Evolutionary conservation across 2,113 vertebrate species (phyloP).

Genomic region (Mirza zaza): DNA sequence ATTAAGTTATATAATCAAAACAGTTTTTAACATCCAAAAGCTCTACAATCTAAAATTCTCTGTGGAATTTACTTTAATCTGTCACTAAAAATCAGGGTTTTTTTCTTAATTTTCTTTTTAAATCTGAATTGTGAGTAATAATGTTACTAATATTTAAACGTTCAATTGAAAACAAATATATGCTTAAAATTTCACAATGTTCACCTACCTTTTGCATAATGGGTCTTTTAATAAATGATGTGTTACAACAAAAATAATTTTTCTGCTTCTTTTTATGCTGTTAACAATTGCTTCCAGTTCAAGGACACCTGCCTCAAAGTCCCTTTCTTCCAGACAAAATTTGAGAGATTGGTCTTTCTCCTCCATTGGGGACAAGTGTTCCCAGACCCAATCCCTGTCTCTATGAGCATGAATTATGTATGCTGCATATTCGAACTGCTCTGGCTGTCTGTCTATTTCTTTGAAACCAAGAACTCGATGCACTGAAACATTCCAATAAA

Average conservation of each 20-base stretch:
- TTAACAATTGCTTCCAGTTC: conserved; percentile 88
- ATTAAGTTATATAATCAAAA: not conserved
- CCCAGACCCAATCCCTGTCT: conserved; percentile 90
- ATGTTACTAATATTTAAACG: not conserved
- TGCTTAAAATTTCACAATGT: not conserved
- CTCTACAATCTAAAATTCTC: not conserved
- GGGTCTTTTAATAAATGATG: conserved; percentile 91
- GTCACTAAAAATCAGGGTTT: not conserved
- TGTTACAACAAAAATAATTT: conserved; percentile 94
- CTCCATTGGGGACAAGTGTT: conserved; percentile 88
- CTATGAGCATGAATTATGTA: conserved; percentile 90
- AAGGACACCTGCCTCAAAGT: conserved; percentile 88
- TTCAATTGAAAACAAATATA: not conserved
- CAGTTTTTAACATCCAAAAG: not conserved
- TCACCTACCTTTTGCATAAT: conserved; percentile 91
- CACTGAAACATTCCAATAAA: conserved; percentile 92
- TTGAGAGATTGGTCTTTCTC: conserved; percentile 78
- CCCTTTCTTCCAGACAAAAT: conserved; percentile 93
- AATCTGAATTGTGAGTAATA: not conserved
- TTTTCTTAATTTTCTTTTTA: conserved; percentile 26
- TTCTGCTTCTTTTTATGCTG: conserved; percentile 91
- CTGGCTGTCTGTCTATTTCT: conserved; percentile 83
- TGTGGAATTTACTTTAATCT: not conserved
- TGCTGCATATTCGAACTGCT: conserved; percentile 89
- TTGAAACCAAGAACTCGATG: conserved; percentile 91